Conservation (phyloP, 2,888 invertebrate genomes). For the Cryptocephalus moraei region DNA sequence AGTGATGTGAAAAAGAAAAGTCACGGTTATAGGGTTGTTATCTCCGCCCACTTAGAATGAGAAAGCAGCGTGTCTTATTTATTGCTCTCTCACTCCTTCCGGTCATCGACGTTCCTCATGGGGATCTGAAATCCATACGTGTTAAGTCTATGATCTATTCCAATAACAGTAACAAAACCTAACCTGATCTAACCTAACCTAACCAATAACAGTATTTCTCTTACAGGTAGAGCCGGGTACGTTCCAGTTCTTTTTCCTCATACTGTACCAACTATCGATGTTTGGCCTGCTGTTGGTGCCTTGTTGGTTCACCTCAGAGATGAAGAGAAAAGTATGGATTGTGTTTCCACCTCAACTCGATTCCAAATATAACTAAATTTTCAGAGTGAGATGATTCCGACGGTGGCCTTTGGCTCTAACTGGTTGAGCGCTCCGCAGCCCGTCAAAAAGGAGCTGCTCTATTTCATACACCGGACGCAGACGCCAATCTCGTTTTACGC, state of each 20-base stretch:
- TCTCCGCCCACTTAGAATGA: too few species aligned
- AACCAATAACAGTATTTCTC: too few species aligned
- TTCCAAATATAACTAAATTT: background rate
- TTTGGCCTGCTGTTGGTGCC: slow-evolving; percentile 10
- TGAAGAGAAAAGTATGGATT: slow-evolving; percentile 11
- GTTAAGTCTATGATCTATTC: too few species aligned
- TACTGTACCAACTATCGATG: slow-evolving; percentile 8
- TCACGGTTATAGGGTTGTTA: too few species aligned
- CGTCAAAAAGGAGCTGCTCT: slow-evolving; percentile 10
- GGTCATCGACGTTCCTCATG: too few species aligned
- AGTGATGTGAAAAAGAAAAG: too few species aligned
- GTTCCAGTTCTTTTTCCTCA: slow-evolving; percentile 12
- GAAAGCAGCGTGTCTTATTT: too few species aligned
- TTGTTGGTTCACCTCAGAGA: slow-evolving; percentile 17
- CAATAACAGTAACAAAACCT: too few species aligned
- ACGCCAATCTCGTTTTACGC: slow-evolving; percentile 10
- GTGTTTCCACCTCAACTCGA: background rate
- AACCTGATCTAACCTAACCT: too few species aligned
- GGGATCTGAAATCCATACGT: too few species aligned
- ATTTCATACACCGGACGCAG: slow-evolving; percentile 9
- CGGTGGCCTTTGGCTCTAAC: slow-evolving; percentile 8
- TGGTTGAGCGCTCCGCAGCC: slow-evolving; percentile 6
- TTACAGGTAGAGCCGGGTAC: background rate
- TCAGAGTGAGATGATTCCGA: slow-evolving; percentile 12
- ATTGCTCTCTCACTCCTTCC: too few species aligned